Evolutionary conservation across 2,113 vertebrate species (phyloP), one percentile per base, ranked within the genome.

Genomic region (Hippolais icterina): DNA sequence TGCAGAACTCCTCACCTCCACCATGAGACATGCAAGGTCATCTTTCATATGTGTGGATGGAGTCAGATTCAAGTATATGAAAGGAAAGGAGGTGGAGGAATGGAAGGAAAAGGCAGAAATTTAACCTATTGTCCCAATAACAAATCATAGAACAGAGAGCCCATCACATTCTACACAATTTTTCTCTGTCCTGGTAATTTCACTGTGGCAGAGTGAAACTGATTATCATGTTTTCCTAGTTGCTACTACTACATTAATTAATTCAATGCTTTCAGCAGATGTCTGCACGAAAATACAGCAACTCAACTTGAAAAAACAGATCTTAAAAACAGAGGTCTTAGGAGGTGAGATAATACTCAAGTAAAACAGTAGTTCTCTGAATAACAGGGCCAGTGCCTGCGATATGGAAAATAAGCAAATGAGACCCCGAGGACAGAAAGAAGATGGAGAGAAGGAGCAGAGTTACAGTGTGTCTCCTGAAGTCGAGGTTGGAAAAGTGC

Each of bases 251-350:
- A 37, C 56, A 78, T 96, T 92, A 96, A 96, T 96, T 97, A 96
- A 96, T 96, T 97, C 86, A 93, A 75, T 61, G 88, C 76, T 94
- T 96, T 93, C 92, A 94, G 71, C 95, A 97, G 96, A 97, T 96
- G 88, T 89, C 95, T 96, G 86, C 69, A 82, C 84, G 72, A 94
- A 92, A 92, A 96, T 87, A 94, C 15, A 0, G 86, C 87, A 90
- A 89, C 80, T 92, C 53, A 60, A 88, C 31, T 78, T 88, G 83
- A 88, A 95, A 91, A 93, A 93, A 81, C 59, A 95, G 80, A 88
- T 87, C 92, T 92, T 88, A 96, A 41, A 88, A 92, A 71, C 53
- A 92, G 88, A 88, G 92, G 80, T 96, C 90, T 94, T 81, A 60
- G 72, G 76, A 95, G 64, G 83, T 93, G 95, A 96, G 86, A 94